A percentile compares a stretch with the other conserved stretches of the same genome.
Evolutionary conservation across 2,888 invertebrate species (phyloP).

Genomic region (Bombylius discolor): DNA sequence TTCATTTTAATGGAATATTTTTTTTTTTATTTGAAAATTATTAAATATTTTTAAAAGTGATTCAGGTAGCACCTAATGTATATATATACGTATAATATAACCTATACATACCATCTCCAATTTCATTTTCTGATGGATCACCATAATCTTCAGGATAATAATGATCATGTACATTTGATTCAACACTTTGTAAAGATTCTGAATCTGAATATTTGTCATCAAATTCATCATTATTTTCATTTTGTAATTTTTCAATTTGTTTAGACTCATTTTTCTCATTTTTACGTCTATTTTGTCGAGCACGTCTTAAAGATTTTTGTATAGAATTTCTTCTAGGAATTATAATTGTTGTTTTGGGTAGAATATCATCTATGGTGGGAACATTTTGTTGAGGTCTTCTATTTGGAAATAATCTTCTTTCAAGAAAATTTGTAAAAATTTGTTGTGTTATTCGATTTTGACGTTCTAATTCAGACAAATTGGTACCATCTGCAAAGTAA

Average conservation of each 20-base stretch:
- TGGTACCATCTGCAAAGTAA: not conserved
- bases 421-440: constrained; percentile 59
- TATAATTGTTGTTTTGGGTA: constrained; percentile 38
- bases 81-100: too few species aligned
- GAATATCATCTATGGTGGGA: constrained; percentile 52
- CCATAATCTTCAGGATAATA: constrained; percentile 38
- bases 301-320: not conserved
- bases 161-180: constrained; percentile 55
- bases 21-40: too few species aligned
- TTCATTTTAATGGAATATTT: too few species aligned
- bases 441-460: constrained; percentile 67
- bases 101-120: constrained; percentile 28
- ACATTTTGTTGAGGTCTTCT: constrained; percentile 37
- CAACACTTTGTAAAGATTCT: constrained; percentile 53
- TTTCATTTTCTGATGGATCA: constrained; percentile 33
- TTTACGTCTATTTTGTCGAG: constrained; percentile 10
- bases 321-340: not conserved
- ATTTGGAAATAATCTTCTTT: constrained; percentile 52
- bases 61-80: too few species aligned
- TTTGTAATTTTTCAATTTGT: not conserved
- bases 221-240: constrained; percentile 7
- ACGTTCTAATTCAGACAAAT: constrained; percentile 45
- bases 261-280: constrained; percentile 7
- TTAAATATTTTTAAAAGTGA: too few species aligned
- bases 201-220: constrained; percentile 29